Evolutionary conservation across 2,888 invertebrate species (phyloP).

Genomic region (Serrognathus titanus): DNA sequence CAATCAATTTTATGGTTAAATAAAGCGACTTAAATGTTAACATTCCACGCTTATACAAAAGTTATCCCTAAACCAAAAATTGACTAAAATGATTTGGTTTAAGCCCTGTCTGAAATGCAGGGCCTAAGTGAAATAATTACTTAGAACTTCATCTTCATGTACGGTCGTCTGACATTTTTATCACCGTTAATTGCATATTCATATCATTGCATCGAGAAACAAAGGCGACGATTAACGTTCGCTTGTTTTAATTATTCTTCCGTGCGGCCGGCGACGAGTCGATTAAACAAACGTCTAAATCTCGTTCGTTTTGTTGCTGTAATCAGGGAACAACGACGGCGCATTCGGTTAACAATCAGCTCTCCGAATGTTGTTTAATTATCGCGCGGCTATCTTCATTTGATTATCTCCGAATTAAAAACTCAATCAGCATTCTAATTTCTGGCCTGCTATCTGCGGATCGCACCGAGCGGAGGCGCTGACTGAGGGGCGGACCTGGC

Average conservation of each 20-base stretch:
- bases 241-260: neutral
- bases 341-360: constrained; percentile 2
- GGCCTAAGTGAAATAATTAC: no score
- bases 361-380: neutral
- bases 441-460: constrained; percentile 4
- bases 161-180: no score
- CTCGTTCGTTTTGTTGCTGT: neutral
- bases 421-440: constrained; percentile 19
- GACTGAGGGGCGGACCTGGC: constrained; percentile 39
- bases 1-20: no score
- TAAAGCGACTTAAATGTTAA: no score
- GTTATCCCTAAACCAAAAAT: no score
- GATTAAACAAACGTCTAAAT: neutral
- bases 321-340: neutral
- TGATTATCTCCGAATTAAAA: constrained; percentile 18
- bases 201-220: no score
- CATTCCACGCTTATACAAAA: no score
- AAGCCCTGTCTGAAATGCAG: no score
- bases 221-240: no score
- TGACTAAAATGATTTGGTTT: no score
- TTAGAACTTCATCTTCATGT: no score
- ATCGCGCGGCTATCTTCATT: constrained; percentile 14
- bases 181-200: no score
- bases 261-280: neutral
- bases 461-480: constrained; percentile 26